phyloP scores from a whole-genome alignment of 1,140 invertebrate species.

The Phenacoccus solenopsis region DNA sequence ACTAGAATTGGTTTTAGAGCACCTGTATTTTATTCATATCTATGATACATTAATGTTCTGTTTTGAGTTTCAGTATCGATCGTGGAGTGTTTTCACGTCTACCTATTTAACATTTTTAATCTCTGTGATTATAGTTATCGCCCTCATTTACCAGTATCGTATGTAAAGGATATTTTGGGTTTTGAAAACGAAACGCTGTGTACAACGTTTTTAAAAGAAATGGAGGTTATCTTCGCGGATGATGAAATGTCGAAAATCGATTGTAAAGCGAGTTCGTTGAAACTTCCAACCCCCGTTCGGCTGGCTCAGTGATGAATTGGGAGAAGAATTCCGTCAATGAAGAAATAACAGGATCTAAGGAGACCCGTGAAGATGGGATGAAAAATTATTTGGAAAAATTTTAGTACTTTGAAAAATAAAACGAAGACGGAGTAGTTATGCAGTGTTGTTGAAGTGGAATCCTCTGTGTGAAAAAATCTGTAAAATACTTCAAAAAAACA shows the following conservation, averaged over 20 bases:
- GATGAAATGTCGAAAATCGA: constrained; percentile 57
- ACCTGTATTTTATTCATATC: no score
- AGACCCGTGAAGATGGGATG: no score
- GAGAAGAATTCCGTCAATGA: no score
- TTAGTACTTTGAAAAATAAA: no score
- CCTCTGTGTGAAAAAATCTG: no score
- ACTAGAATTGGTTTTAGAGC: no score
- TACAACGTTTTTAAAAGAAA: constrained; percentile 71
- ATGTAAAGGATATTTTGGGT: constrained; percentile 70
- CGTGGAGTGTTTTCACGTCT: neutral
- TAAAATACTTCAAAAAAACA: no score
- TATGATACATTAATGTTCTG: constrained; percentile 12
- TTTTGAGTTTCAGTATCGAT: neutral
- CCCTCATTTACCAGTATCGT: constrained; percentile 72
- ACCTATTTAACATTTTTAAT: neutral
- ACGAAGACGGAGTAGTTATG: no score
- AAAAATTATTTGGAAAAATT: no score
- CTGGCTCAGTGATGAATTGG: neutral
- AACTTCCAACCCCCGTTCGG: neutral
- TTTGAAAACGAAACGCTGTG: constrained; percentile 70
- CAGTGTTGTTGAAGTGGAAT: no score
- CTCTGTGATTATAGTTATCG: constrained; percentile 77
- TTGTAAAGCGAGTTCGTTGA: constrained; percentile 59
- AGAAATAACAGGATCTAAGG: no score
- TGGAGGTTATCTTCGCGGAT: constrained; percentile 61